Conservation (phyloP, 1,140 invertebrate species). For the Lordiphosa stackelbergi region DNA sequence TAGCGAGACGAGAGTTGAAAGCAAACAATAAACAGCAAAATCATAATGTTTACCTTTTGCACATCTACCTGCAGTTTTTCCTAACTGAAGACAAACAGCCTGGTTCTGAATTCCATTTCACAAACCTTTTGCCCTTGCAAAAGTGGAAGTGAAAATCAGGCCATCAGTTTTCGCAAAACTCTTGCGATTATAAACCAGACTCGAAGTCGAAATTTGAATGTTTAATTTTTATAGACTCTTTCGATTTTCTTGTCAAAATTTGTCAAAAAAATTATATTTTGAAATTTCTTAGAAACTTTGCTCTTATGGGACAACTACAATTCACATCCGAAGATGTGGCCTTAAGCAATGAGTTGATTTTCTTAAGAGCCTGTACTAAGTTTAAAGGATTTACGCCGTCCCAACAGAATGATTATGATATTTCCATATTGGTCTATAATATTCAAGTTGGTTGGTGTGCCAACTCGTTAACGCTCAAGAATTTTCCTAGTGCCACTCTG, state of each 20-base stretch:
- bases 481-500: constrained; percentile 12
- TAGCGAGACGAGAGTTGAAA: constrained; percentile 10
- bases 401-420: constrained; percentile 9
- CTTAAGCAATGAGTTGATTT: constrained; percentile 26
- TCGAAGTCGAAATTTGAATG: too few relatives aligned
- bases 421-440: constrained; percentile 19
- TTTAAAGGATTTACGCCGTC: constrained; percentile 7
- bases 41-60: constrained; percentile 2
- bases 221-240: neutral
- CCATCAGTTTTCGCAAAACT: too few relatives aligned
- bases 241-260: constrained; percentile 7
- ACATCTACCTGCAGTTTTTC: neutral
- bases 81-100: neutral
- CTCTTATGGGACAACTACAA: constrained; percentile 31
- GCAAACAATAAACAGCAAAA: constrained; percentile 37
- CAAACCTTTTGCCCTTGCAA: neutral
- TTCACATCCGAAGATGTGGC: constrained; percentile 36
- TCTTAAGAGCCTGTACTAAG: constrained; percentile 25
- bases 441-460: constrained; percentile 34
- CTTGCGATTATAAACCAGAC: too few relatives aligned
- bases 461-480: constrained; percentile 8
- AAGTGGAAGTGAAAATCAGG: neutral
- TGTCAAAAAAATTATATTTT: neutral
- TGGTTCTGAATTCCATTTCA: too few relatives aligned
- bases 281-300: neutral